Evolutionary conservation across 2,888 invertebrate species (phyloP).

Genomic region (Orthosia incerta): DNA sequence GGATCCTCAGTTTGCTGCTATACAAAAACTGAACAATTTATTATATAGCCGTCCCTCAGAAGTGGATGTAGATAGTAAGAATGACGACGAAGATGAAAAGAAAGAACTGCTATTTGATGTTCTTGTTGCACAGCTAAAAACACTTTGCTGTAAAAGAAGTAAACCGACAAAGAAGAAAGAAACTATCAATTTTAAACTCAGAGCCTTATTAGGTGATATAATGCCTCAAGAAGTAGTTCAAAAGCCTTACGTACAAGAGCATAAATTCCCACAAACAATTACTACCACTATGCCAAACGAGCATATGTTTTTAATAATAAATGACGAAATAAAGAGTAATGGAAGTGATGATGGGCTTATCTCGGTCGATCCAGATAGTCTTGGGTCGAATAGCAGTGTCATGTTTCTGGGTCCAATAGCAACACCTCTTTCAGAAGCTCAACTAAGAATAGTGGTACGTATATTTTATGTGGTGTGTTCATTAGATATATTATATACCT

Average conservation of each 20-base stretch:
- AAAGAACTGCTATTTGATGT: conserved; percentile 85
- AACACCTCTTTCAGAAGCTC: conserved; percentile 78
- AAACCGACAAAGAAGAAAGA: conserved; percentile 64
- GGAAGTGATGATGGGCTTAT: conserved; percentile 79
- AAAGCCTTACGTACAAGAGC: conserved; percentile 43
- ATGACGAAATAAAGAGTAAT: conserved; percentile 84
- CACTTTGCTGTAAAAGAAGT: conserved; percentile 83
- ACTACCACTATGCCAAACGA: conserved; percentile 68
- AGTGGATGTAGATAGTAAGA: conserved; percentile 66
- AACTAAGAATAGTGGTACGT: conserved; percentile 84
- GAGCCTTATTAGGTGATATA: conserved; percentile 66
- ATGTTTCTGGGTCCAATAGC: conserved; percentile 85
- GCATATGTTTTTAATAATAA: conserved; percentile 85
- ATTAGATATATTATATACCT: background rate
- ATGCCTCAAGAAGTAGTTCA: conserved; percentile 51
- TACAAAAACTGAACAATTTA: conserved; percentile 81
- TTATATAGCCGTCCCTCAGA: conserved; percentile 74
- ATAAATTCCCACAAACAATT: conserved; percentile 34
- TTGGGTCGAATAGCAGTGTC: conserved; percentile 83
- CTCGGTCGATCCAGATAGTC: conserved; percentile 85
- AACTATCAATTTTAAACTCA: conserved; percentile 59
- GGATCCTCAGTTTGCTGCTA: conserved; percentile 77
- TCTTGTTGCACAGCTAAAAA: conserved; percentile 83
- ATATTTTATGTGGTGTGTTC: conserved; percentile 1
- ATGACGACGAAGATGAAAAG: conserved; percentile 76